A percentile compares a stretch with the other conserved stretches of the same genome.
These are phyloP conservation scores for Lutjanus argentimaculatus DNA, from an alignment of 2,797 vertebrate genomes.

Conservation along the genomic window DNA sequence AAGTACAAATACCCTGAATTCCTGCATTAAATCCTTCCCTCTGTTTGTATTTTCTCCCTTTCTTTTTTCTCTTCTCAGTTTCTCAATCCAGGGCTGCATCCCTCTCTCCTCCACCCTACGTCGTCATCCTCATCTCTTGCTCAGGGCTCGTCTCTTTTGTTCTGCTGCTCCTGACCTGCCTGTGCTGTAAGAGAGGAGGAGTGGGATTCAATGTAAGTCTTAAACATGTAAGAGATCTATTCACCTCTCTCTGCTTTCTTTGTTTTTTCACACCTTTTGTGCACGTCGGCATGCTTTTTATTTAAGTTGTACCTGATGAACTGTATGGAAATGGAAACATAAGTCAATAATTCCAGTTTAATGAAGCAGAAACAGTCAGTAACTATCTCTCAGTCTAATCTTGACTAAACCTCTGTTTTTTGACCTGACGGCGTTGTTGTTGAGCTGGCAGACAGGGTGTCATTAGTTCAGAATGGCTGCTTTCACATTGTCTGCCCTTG, in stretches of 20 bases:
- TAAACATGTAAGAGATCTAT: conserved; percentile 79
- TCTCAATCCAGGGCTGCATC: conserved; percentile 88
- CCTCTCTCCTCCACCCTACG: conserved; percentile 91
- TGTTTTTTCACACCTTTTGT: conserved; percentile 42
- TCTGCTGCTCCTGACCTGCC: conserved; percentile 94
- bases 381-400: conserved; percentile 49
- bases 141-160: conserved; percentile 94
- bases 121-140: conserved; percentile 96
- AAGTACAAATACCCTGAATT: conserved; percentile 6
- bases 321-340: conserved; percentile 28
- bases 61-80: conserved; percentile 71
- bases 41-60: conserved; percentile 46
- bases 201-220: conserved; percentile 96
- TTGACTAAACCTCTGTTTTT: conserved; percentile 34
- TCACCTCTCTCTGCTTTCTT: conserved; percentile 68
- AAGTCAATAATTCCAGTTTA: conserved; percentile 45
- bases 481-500: conserved; percentile 41
- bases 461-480: conserved; percentile 49
- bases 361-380: conserved; percentile 60
- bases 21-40: conserved; percentile 59
- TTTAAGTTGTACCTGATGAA: conserved; percentile 24
- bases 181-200: conserved; percentile 94
- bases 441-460: conserved; percentile 42
- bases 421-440: conserved; percentile 41
- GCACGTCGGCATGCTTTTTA: conserved; percentile 27